A percentile compares a stretch with the other conserved stretches of the same genome.
These are phyloP conservation scores for Oxyura jamaicensis DNA, from an alignment of 2,113 vertebrate species.

Conservation along the genomic window DNA sequence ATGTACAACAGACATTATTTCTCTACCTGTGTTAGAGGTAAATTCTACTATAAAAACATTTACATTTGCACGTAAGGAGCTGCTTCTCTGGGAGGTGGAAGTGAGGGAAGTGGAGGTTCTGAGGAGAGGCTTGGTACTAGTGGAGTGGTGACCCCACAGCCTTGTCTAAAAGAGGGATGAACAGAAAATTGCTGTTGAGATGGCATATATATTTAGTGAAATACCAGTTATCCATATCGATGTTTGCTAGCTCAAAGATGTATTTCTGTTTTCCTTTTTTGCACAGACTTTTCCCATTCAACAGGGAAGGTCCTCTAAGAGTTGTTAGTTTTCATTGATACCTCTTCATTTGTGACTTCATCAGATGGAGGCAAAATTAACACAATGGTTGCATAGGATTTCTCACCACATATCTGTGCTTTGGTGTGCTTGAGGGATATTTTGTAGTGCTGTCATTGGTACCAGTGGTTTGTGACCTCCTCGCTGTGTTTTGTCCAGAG, in stretches of 20 bases:
- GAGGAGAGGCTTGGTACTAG: not conserved
- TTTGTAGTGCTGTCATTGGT: not conserved
- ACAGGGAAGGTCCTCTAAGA: not conserved
- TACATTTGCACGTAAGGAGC: not conserved
- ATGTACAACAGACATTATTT: slow-evolving; percentile 83
- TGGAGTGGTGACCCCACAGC: not conserved
- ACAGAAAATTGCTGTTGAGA: not conserved
- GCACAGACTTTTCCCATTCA: not conserved
- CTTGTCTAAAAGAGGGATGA: not conserved
- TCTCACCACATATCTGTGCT: not conserved
- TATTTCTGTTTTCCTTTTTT: not conserved
- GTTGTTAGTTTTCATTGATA: not conserved
- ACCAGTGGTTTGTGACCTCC: not conserved
- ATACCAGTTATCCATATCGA: not conserved
- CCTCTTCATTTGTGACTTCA: not conserved
- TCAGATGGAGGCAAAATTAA: not conserved
- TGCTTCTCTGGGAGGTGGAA: not conserved
- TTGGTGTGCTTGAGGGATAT: not conserved
- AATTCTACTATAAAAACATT: not conserved
- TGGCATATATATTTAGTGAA: not conserved
- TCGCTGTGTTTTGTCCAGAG: slow-evolving; percentile 2
- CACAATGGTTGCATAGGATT: not conserved
- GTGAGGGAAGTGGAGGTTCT: not conserved
- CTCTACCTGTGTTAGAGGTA: slow-evolving; percentile 83
- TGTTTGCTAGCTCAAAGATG: not conserved